phyloP scores from a whole-genome alignment of 2,797 vertebrate species.

The Eupleurogrammus muticus region DNA sequence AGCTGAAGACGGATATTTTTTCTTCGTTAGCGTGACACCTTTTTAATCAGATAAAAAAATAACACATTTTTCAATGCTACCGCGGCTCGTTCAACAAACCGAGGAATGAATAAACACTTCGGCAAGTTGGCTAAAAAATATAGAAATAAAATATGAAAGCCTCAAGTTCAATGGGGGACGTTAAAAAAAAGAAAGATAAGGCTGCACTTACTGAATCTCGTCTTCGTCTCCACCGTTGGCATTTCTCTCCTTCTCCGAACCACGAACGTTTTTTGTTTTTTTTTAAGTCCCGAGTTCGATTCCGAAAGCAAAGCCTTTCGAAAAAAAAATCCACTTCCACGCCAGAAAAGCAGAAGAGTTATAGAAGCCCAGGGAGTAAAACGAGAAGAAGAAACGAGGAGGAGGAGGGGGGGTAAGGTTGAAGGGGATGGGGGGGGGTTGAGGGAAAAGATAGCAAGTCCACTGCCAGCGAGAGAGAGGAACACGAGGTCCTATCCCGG shows the following conservation, averaged over 20 bases:
- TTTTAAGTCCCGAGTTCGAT: constrained; percentile 73
- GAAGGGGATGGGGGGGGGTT: too few species aligned
- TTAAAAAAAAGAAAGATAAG: constrained; percentile 31
- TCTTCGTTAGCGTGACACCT: constrained; percentile 6
- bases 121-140: constrained; percentile 40
- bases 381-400: too few species aligned
- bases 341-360: constrained; percentile 46
- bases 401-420: too few species aligned
- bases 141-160: constrained; percentile 29
- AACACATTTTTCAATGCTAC: constrained; percentile 29
- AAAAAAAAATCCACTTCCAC: constrained; percentile 76
- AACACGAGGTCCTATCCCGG: constrained; percentile 77
- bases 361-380: constrained; percentile 10
- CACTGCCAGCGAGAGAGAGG: constrained; percentile 33
- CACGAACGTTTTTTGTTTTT: constrained; percentile 59
- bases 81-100: neutral
- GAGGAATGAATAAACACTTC: neutral
- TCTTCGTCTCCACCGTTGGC: constrained; percentile 78
- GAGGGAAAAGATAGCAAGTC: constrained; percentile 44
- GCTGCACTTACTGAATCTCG: constrained; percentile 81
- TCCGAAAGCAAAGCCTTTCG: constrained; percentile 47
- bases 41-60: too few species aligned
- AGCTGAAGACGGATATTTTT: constrained; percentile 25
- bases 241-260: constrained; percentile 76
- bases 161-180: constrained; percentile 59